phyloP scores from a whole-genome alignment of 2,888 invertebrate species.

The Sipunculus nudus region DNA sequence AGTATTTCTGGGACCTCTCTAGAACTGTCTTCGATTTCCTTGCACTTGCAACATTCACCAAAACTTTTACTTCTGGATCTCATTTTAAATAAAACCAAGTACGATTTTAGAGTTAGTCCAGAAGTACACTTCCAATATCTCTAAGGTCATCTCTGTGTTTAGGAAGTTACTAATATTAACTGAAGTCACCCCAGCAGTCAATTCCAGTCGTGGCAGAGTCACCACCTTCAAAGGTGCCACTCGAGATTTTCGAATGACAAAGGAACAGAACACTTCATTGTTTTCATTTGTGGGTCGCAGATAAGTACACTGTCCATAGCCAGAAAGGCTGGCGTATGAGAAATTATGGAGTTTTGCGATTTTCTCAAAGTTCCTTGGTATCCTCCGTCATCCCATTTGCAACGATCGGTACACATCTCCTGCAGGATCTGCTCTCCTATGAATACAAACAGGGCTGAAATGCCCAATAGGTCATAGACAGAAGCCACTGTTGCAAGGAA shows the following conservation, averaged over 20 bases:
- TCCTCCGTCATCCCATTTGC: conserved; percentile 16
- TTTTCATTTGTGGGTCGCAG: not conserved
- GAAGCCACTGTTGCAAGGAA: conserved; percentile 13
- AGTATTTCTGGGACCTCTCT: conserved; percentile 6
- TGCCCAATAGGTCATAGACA: conserved; percentile 45
- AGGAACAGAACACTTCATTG: conserved; percentile 13
- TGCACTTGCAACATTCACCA: too few species aligned
- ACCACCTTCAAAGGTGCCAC: conserved; percentile 18
- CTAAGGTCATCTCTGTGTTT: conserved; percentile 9
- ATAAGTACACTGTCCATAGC: conserved; percentile 24
- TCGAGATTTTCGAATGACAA: conserved; percentile 16
- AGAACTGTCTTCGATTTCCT: conserved; percentile 2
- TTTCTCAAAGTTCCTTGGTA: not conserved
- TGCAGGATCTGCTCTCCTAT: conserved; percentile 12
- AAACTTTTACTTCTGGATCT: too few species aligned
- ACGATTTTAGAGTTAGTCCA: conserved; percentile 30
- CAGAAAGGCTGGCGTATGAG: conserved; percentile 17
- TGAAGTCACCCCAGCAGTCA: conserved; percentile 18
- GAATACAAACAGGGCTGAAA: conserved; percentile 65
- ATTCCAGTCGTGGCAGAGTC: conserved; percentile 24
- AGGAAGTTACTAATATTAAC: conserved; percentile 15
- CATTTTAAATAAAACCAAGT: conserved; percentile 22
- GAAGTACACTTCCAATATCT: conserved; percentile 11
- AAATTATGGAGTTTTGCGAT: conserved; percentile 21
- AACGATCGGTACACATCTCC: not conserved